A percentile compares a stretch with the other conserved stretches of the same genome.
Conservation (phyloP, 2,797 vertebrate species). For the Sylvia borin region DNA sequence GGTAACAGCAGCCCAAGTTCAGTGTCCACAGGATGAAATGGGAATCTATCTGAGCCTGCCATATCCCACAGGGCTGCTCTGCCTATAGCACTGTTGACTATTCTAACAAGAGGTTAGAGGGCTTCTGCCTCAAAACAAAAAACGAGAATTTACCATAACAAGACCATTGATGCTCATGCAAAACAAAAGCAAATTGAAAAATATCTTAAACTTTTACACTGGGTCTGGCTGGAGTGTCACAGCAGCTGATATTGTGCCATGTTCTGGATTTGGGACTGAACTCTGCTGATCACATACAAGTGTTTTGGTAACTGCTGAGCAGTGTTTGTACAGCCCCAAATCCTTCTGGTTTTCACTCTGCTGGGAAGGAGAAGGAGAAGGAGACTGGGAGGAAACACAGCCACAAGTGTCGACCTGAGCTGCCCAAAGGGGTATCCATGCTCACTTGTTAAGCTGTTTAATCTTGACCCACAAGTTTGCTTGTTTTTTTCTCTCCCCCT, state of each 20-base stretch:
- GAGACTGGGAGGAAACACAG: not conserved
- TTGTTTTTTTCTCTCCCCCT: not conserved
- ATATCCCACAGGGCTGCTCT: not conserved
- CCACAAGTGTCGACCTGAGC: not conserved
- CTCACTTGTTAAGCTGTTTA: not conserved
- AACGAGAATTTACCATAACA: not conserved
- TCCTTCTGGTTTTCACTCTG: not conserved
- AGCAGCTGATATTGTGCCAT: rapidly evolving
- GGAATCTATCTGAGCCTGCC: not conserved
- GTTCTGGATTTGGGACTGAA: not conserved
- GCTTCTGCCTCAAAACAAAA: not conserved
- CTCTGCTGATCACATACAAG: rapidly evolving
- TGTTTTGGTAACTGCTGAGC: not conserved
- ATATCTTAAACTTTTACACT: not conserved
- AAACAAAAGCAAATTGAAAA: not conserved
- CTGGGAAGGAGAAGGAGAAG: too few relatives aligned
- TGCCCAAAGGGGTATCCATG: not conserved
- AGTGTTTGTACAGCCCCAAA: not conserved
- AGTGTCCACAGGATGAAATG: not conserved
- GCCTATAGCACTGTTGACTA: not conserved
- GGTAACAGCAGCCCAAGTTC: not conserved
- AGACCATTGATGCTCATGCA: not conserved
- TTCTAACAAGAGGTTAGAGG: not conserved
- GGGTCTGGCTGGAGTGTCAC: not conserved
- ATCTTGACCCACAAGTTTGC: not conserved